A percentile compares a stretch with the other conserved stretches of the same genome.
Conservation (phyloP, 2,113 vertebrate genomes). For the Ascaphus truei region DNA sequence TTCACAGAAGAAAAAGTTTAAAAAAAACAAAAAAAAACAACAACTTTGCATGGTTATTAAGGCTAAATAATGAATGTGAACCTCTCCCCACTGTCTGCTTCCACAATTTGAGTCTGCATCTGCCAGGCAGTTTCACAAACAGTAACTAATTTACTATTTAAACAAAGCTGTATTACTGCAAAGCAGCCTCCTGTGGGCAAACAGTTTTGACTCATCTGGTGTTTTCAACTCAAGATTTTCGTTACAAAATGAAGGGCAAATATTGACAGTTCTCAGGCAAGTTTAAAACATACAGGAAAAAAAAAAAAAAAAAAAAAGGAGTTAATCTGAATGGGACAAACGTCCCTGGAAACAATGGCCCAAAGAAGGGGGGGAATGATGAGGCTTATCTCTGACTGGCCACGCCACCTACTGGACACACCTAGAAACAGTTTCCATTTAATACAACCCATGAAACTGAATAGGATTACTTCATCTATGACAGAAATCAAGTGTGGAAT, state of each 20-base stretch:
- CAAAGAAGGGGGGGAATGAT: slow-evolving; percentile 38
- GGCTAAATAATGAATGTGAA: no score
- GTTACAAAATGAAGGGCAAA: slow-evolving; percentile 58
- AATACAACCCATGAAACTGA: no score
- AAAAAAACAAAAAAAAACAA: no score
- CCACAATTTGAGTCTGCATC: neutral
- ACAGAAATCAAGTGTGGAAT: no score
- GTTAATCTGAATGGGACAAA: slow-evolving; percentile 41
- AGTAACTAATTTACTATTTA: slow-evolving; percentile 5
- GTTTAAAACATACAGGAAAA: slow-evolving; percentile 36
- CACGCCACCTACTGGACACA: slow-evolving; percentile 78
- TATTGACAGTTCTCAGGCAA: slow-evolving; percentile 59
- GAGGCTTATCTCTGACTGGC: slow-evolving; percentile 49
- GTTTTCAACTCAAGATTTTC: slow-evolving; percentile 50
- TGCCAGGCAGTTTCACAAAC: neutral
- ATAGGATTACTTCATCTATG: no score
- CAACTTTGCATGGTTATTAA: no score
- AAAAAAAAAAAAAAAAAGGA: slow-evolving; percentile 16
- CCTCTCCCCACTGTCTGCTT: no score
- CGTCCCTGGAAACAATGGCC: slow-evolving; percentile 41
- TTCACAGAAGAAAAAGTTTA: no score
- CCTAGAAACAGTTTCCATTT: no score
- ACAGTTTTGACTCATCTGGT: slow-evolving; percentile 43
- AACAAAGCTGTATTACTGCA: slow-evolving; percentile 23
- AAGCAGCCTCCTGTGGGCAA: slow-evolving; percentile 32